Conservation (phyloP, 2,113 vertebrate genomes). For the Rhea pennata region DNA sequence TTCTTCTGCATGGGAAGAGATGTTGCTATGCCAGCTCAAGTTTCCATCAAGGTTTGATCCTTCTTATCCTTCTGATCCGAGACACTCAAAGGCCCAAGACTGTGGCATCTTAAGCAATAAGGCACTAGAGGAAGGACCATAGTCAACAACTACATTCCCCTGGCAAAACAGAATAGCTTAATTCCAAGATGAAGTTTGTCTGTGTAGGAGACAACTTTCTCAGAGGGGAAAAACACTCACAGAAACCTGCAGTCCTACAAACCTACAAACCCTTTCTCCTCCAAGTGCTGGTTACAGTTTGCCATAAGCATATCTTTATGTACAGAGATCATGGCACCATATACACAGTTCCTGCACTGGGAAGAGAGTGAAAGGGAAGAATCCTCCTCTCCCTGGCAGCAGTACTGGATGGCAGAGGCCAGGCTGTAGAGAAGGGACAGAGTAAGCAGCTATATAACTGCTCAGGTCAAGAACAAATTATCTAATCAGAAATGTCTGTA, state of each 20-base stretch:
- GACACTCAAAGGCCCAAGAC: background rate
- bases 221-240: background rate
- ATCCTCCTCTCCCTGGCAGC: background rate
- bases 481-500: background rate
- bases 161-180: background rate
- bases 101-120: background rate
- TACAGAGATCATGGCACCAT: background rate
- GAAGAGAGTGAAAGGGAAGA: background rate
- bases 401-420: background rate
- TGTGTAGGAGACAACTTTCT: background rate
- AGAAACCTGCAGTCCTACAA: background rate
- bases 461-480: background rate
- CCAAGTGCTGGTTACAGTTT: background rate
- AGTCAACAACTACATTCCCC: background rate
- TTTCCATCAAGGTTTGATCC: background rate
- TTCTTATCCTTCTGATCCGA: background rate
- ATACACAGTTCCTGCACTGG: background rate
- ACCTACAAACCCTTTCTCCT: background rate
- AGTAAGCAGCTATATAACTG: background rate
- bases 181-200: no score
- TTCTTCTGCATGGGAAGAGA: background rate
- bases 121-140: background rate
- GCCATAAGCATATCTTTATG: background rate
- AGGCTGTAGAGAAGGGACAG: background rate
- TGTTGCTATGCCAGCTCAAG: background rate